phyloP scores from a whole-genome alignment of 1,140 invertebrate species.

The Caenorhabditis tropicalis region DNA sequence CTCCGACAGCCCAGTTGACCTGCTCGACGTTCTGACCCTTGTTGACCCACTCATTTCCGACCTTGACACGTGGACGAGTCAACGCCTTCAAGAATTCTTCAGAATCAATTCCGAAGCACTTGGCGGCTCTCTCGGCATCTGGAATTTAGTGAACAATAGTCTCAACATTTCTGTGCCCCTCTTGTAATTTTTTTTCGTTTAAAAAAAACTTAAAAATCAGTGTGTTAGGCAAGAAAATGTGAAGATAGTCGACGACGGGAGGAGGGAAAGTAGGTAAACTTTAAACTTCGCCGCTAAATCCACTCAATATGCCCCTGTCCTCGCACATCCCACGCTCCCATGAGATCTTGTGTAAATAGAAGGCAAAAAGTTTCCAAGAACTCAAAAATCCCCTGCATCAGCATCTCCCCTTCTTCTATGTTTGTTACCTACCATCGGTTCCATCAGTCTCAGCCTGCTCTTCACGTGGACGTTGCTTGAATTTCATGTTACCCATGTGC shows the following conservation, averaged over 20 bases:
- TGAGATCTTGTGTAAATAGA: constrained; percentile 33
- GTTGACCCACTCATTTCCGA: constrained; percentile 77
- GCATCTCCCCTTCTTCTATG: neutral
- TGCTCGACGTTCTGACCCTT: constrained; percentile 82
- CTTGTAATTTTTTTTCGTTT: neutral
- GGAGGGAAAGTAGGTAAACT: constrained; percentile 27
- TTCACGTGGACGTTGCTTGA: constrained; percentile 99
- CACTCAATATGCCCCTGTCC: constrained; percentile 33
- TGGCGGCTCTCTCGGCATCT: constrained; percentile 77
- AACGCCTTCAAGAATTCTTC: constrained; percentile 77
- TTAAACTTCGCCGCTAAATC: constrained; percentile 35
- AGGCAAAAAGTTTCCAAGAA: constrained; percentile 35
- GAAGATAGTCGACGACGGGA: neutral
- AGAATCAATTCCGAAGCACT: constrained; percentile 76
- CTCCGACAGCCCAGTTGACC: constrained; percentile 72
- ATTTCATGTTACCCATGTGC: constrained; percentile 91
- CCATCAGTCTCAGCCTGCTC: constrained; percentile 99
- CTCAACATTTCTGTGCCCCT: neutral
- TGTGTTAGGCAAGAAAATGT: constrained; percentile 11
- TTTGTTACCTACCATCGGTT: constrained; percentile 76
- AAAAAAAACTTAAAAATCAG: neutral
- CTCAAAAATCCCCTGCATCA: constrained; percentile 18
- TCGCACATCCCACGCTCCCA: constrained; percentile 37
- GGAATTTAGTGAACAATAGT: constrained; percentile 11
- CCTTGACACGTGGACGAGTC: constrained; percentile 78